A percentile compares a stretch with the other conserved stretches of the same genome.
phyloP scores from a whole-genome alignment of 1,140 invertebrate genomes.

The Drosophila pseudoobscura region DNA sequence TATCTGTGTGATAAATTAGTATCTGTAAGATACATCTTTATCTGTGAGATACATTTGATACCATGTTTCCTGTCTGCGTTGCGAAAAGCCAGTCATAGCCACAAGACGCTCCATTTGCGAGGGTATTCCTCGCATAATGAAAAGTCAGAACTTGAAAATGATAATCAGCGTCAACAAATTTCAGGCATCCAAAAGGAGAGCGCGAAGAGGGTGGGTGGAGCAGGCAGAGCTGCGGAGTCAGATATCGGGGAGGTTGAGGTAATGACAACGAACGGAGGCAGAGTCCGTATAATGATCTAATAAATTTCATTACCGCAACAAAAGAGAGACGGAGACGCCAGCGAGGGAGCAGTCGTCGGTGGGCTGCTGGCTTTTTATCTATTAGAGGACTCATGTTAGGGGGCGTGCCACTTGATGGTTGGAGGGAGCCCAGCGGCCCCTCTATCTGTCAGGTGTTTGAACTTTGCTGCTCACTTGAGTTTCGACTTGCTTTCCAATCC shows the following conservation, averaged over 20 bases:
- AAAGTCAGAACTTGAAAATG: slow-evolving; percentile 81
- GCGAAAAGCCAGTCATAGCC: too few species aligned
- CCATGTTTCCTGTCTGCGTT: too few species aligned
- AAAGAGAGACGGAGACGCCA: slow-evolving; percentile 1
- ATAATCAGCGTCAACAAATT: slow-evolving; percentile 81
- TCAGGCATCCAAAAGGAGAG: not conserved
- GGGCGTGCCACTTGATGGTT: slow-evolving; percentile 40
- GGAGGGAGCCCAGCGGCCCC: not conserved
- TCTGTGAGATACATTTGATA: too few species aligned
- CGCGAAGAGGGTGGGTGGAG: too few species aligned
- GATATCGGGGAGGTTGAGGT: not conserved
- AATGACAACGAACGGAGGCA: slow-evolving; percentile 31
- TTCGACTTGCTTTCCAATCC: slow-evolving; percentile 42
- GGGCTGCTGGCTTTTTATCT: slow-evolving; percentile 51
- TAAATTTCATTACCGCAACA: slow-evolving; percentile 77
- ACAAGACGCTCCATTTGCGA: too few species aligned
- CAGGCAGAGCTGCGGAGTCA: not conserved
- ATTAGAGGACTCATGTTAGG: slow-evolving; percentile 47
- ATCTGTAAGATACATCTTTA: too few species aligned
- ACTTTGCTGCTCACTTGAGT: slow-evolving; percentile 65
- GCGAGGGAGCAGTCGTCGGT: not conserved
- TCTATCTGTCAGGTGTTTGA: slow-evolving; percentile 36
- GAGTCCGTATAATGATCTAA: slow-evolving; percentile 75
- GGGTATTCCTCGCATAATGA: slow-evolving; percentile 30
- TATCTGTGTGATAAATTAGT: too few species aligned